Evolutionary conservation across 1,140 invertebrate genomes (phyloP).

Genomic region (Drosophila bocqueti): DNA sequence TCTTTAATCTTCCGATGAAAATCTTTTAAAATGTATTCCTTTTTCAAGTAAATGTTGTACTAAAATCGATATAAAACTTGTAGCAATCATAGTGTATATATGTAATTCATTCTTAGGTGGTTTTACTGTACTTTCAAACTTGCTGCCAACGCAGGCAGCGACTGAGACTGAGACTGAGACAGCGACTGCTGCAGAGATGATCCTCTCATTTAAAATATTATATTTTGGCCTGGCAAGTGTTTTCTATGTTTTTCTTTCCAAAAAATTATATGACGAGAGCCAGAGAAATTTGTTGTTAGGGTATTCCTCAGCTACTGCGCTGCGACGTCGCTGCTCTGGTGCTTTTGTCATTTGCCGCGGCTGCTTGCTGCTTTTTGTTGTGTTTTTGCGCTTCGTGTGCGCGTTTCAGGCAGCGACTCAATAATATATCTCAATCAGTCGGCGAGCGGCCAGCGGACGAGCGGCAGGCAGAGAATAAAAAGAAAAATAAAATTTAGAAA

Average conservation of each 20-base stretch:
- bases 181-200: slow-evolving; percentile 31
- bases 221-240: slow-evolving; percentile 9
- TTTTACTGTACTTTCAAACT: slow-evolving; percentile 4
- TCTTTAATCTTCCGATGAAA: no score
- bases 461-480: slow-evolving; percentile 35
- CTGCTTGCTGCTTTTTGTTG: slow-evolving; percentile 27
- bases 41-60: neutral
- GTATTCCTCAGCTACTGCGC: slow-evolving; percentile 10
- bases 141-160: slow-evolving; percentile 25
- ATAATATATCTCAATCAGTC: slow-evolving; percentile 77
- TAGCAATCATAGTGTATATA: neutral
- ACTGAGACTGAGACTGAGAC: slow-evolving; percentile 23
- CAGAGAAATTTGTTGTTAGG: slow-evolving; percentile 26
- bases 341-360: slow-evolving; percentile 44
- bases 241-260: slow-evolving; percentile 21
- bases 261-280: slow-evolving; percentile 50
- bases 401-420: slow-evolving; percentile 49
- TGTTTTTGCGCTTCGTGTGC: slow-evolving; percentile 46
- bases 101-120: neutral
- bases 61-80: no score
- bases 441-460: slow-evolving; percentile 48
- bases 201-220: slow-evolving; percentile 36
- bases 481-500: slow-evolving; percentile 4
- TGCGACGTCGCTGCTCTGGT: slow-evolving; percentile 10
- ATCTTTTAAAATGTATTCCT: no score